Evolutionary conservation across 2,888 invertebrate species (phyloP), one percentile per base, ranked within the genome.

Genomic region (Pachycephus smyrnensis): DNA sequence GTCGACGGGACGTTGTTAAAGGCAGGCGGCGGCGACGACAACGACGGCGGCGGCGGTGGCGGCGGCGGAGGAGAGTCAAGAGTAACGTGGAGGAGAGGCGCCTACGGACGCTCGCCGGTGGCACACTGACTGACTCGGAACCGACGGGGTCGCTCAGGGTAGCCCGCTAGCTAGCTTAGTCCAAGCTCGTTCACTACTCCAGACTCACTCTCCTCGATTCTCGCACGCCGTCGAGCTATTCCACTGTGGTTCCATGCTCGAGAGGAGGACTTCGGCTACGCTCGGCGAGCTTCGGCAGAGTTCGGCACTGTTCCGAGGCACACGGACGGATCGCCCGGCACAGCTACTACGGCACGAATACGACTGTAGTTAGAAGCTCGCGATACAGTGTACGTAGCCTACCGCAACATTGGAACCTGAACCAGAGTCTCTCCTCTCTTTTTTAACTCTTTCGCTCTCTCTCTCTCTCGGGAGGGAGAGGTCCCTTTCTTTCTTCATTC

Each of bases 271-370:
- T 93, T 92, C 88, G 93, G 93, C 92, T 92, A 23, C 9, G 92
- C 92, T 93, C 91, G 92, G 93, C 92, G 92, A 92, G 91, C 92
- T 90, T 93, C 93, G 93, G 93, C 90, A 82, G 88, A 81, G 80
- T 83, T 88, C 91, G 90, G 86, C 85, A 84, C 83, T 84, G 81
- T 90, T 91, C 90, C 84, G 83, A 83, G 82, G 80, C 80, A 80
- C 80, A 81, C 79, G 80, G 85, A 85, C 80, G 78, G 76, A 76
- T 9, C 79, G 80, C 71, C 78, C 80, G 80, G 81, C 88, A 87
- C 88, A 82, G 85, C 84, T 84, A 85, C 88, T 88, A 88, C 88
- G 82, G 87, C 87, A 92, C 92, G 90, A 89, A 85, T 91, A 86
- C 11, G 55, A 32, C 37, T 71, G 32, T 71, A 76, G 69, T 37